These are phyloP conservation scores for Bembecia ichneumoniformis DNA, from an alignment of 2,888 invertebrate species.

Conservation along the genomic window DNA sequence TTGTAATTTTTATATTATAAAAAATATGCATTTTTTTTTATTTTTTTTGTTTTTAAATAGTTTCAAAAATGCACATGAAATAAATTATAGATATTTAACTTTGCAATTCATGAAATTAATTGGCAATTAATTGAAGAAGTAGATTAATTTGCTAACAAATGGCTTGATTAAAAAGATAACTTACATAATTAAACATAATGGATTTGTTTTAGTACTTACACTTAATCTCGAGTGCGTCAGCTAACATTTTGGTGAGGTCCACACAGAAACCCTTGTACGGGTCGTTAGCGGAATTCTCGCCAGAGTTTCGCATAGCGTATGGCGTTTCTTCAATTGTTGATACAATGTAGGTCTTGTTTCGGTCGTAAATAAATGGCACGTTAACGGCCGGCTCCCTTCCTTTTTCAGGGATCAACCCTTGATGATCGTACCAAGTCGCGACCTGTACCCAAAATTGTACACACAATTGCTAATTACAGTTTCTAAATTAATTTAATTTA, in stretches of 20 bases:
- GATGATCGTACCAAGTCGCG: slow-evolving; percentile 88
- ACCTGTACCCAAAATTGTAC: slow-evolving; percentile 59
- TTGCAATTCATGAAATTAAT: no score
- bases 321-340: slow-evolving; percentile 90
- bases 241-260: slow-evolving; percentile 87
- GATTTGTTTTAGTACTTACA: slow-evolving; percentile 74
- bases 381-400: slow-evolving; percentile 80
- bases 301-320: slow-evolving; percentile 84
- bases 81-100: no score
- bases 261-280: slow-evolving; percentile 92
- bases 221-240: slow-evolving; percentile 84
- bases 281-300: slow-evolving; percentile 77
- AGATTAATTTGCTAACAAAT: no score
- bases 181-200: no score
- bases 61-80: no score
- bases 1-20: no score
- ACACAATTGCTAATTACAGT: not conserved
- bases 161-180: no score
- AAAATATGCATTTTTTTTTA: no score
- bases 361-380: slow-evolving; percentile 77
- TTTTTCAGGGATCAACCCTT: slow-evolving; percentile 80
- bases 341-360: slow-evolving; percentile 88
- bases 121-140: no score
- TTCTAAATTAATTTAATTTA: not conserved
- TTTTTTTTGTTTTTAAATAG: no score